phyloP scores from a whole-genome alignment of 2,888 invertebrate species.

The Scaptomyza reducta region DNA sequence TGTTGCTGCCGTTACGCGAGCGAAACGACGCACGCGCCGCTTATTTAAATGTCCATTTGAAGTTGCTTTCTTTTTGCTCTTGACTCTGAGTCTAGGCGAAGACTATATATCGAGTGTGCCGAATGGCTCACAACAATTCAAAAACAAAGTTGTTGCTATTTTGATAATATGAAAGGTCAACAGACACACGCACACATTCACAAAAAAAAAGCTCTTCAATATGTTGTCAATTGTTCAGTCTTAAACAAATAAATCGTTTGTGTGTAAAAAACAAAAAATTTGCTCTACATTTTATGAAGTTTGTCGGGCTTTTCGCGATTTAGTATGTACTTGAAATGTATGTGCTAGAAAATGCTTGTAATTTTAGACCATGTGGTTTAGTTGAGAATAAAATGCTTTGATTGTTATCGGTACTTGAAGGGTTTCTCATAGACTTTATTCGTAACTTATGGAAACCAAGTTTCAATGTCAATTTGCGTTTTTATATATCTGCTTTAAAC shows the following conservation, averaged over 20 bases:
- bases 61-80: conserved; percentile 62
- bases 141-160: background rate
- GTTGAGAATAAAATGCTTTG: background rate
- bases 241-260: conserved; percentile 1
- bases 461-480: background rate
- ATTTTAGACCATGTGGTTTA: background rate
- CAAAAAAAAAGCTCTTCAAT: background rate
- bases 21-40: conserved; percentile 61
- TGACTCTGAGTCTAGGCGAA: background rate
- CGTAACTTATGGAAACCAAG: background rate
- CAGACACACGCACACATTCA: background rate
- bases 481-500: too few species aligned
- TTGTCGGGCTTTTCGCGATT: background rate
- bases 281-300: too few species aligned
- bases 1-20: conserved; percentile 63
- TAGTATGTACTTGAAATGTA: background rate
- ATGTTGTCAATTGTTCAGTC: background rate
- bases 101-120: conserved; percentile 14
- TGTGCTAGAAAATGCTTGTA: background rate
- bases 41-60: conserved; percentile 61
- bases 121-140: conserved; percentile 2
- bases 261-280: background rate
- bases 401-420: background rate
- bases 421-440: background rate
- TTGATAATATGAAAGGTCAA: background rate